Base-by-base conservation (phyloP, 2,113 vertebrate genomes). In the Chamaea fasciata region DNA sequence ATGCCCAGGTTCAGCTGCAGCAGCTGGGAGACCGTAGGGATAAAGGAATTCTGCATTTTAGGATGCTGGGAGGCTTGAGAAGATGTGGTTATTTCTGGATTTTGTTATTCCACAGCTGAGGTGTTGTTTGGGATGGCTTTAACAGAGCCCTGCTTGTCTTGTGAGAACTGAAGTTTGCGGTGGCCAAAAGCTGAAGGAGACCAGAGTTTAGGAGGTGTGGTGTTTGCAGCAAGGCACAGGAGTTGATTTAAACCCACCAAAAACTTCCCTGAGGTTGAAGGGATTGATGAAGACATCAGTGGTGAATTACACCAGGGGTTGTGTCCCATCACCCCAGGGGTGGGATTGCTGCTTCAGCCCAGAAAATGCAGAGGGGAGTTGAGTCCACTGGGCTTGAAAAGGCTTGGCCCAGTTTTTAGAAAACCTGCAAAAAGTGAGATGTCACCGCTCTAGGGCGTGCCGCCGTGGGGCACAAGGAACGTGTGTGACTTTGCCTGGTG, bases 381-480 rank as follows among this genome's bases (percentile, higher is more conserved):
- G 15, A 68, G 68, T 27, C 24, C 35, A 0, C 7, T 13, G 73
- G 33, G 73, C 44, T 60, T 65, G 50, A 12, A 50, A 15, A 59
- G 71, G 62, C 18, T 55, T 35, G 24, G 27, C 83, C 39, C 50
- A 22, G 15, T 13, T 71, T 63, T n/a, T 49, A 21, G 9, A 46
- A 68, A 68, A 52, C 15, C 20, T 87, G 17, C 41, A 14, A 3
- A n/a, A 65, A 16, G 13, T 12, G 49, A 16, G 33, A 28, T 35
- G 23, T 60, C 26, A 1, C 46, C 37, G 5, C 24, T 49, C 0
- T 15, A 17, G 42, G 24, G 4, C 0, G 11, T 13, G 37, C 64
- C 22, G 22, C 53, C 69, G 26, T 35, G 35, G 10, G 70, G 74
- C 52, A 16, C 37, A 4, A 11, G 71, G 59, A 27, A 2, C 1